Evolutionary conservation across 2,888 invertebrate genomes (phyloP), one percentile per base, ranked within the genome.

Genomic region (Archips crataeganus): DNA sequence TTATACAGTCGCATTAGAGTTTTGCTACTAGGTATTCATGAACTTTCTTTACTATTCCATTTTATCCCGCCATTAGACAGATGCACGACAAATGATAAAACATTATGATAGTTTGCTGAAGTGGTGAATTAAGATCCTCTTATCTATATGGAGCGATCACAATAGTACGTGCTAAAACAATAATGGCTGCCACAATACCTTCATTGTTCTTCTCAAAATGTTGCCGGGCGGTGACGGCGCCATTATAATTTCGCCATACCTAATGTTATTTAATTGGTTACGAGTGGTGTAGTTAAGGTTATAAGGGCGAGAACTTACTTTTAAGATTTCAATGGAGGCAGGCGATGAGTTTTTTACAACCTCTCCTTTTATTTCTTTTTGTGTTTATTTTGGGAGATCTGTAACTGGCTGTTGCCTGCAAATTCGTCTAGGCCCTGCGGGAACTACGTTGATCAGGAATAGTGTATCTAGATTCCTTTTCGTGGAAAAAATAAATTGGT

Each of bases 61-160:
- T 62, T 57, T 57, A 71, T 39, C 67, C 57, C 59, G 63, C 68
- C 59, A 63, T 73, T 72, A 72, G 49, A 54, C 42, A 69, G 73
- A 73, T 73, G 73, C 73, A 73, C 73, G 68, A 66, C 73, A 59
- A 49, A 39, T 59, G 73, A 73, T 73, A 73, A 51, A 49, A 69
- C 62, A 57, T 68, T 73, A 70, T 74, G 70, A 70, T 69, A 65
- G 69, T 60, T 47, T 39, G 69, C 64, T 65, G 70, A 70, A 65
- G 74, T 70, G 65, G 74, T 54, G 79, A 82, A 82, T 81, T 82
- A 77, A 82, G 82, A 80, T 75, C 76, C 75, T 77, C 66, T 80
- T 85, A 87, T 89, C 85, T 85, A 82, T 81, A 78, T 86, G 81
- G 83, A 81, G 80, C 85, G 79, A 86, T 86, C 88, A 79, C 72